These are phyloP conservation scores for Diloba caeruleocephala DNA, from an alignment of 2,888 invertebrate genomes.

Conservation along the genomic window DNA sequence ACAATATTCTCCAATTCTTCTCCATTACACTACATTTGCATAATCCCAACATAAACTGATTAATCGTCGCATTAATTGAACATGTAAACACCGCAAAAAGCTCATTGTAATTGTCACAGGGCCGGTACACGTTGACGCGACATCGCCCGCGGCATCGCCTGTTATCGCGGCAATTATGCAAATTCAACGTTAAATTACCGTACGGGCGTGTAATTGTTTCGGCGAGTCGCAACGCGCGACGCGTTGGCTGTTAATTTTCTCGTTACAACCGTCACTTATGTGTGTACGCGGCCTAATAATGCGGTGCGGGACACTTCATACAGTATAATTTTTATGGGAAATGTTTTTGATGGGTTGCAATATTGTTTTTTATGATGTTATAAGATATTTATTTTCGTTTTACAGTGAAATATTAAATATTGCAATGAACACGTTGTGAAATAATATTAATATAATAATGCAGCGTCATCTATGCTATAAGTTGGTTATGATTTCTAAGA, in stretches of 20 bases:
- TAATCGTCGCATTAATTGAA: conserved; percentile 56
- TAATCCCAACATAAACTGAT: conserved; percentile 47
- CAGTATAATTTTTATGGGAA: conserved; percentile 36
- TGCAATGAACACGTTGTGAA: not conserved
- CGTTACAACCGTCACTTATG: conserved; percentile 64
- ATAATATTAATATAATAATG: no score
- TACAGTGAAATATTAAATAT: conserved; percentile 5
- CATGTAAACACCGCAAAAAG: conserved; percentile 53
- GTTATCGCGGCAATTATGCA: conserved; percentile 81
- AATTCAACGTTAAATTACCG: conserved; percentile 79
- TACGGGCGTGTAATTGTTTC: conserved; percentile 61
- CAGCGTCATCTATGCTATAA: no score
- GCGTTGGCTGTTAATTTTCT: conserved; percentile 60
- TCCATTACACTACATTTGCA: conserved; percentile 18
- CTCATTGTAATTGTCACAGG: conserved; percentile 70
- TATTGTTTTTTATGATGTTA: conserved; percentile 18
- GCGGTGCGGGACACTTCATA: conserved; percentile 31
- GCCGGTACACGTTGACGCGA: conserved; percentile 53
- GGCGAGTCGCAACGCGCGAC: conserved; percentile 51
- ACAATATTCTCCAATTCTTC: conserved; percentile 11
- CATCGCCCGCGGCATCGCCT: conserved; percentile 70
- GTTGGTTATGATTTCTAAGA: no score
- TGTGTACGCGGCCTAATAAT: conserved; percentile 61
- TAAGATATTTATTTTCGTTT: conserved; percentile 16
- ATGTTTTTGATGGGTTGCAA: not conserved